Base-by-base conservation (phyloP, 2,888 invertebrate species). In the Mayetiola destructor region DNA sequence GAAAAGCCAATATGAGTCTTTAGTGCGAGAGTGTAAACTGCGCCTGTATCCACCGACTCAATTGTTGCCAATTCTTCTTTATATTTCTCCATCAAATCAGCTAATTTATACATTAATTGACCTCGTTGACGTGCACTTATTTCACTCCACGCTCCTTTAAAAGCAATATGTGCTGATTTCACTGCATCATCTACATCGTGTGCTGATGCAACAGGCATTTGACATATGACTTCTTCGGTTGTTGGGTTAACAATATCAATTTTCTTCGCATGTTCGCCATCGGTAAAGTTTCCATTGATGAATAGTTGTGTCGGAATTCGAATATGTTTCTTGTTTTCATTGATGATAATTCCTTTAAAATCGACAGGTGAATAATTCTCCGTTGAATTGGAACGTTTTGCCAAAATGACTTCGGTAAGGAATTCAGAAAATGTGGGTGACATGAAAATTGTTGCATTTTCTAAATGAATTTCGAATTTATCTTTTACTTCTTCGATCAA, bases 1-100 rank as follows among this genome's bases (percentile, higher is more conserved):
- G 94, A 94, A 96, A 97, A 96, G 57, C 96, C 96, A 5, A 97
- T 78, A 72, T 96, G 96, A 0, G 96, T 96, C 70, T 97, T 97
- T 16, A 96, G 70, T 0, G 96, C 96, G 53, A 97, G 74, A 0
- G 96, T 96, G 73, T 96, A 97, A 0, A 97, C 96, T 0, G 96
- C 96, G 0, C 96, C 96, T 0, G 93, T 92, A 72, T 96, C 96
- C 1, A 95, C 77, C 0, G 86, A 81, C 68, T 97, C 96, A 21
- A 97, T 81, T 0, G 94, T 95, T 0, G 96, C 96, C 62, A 97
- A 71, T 67, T 97, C 95, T 68, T 95, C 94, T 68, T 89, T 90
- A 70, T 94, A 85, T 65, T 88, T 75, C 61, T 95, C 92, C 94
- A 97, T 94, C 60, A 96, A 73, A 67, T 96, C 93, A 1, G 96